These are phyloP conservation scores for Mormyrus iriodes DNA, from an alignment of 2,113 vertebrate species.

Conservation along the genomic window DNA sequence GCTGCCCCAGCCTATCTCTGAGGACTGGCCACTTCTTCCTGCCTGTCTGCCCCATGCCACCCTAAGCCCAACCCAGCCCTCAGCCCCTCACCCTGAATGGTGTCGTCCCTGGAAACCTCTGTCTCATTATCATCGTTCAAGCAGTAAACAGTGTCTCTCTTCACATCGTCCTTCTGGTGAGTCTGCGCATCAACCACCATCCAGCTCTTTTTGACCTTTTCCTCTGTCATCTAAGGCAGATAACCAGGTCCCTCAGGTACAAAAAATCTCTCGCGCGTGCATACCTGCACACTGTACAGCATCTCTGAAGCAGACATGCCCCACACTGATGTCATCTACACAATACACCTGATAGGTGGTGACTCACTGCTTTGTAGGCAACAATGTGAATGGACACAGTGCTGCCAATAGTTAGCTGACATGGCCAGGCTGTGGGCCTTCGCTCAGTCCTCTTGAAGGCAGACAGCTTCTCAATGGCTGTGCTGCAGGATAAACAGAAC, in stretches of 20 bases:
- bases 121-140: slow-evolving; percentile 92
- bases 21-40: too few relatives aligned
- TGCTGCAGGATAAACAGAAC: slow-evolving; percentile 53
- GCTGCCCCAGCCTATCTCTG: not conserved
- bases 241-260: not conserved
- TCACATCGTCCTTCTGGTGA: slow-evolving; percentile 70
- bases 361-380: slow-evolving; percentile 88
- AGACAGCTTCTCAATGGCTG: slow-evolving; percentile 74
- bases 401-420: slow-evolving; percentile 85
- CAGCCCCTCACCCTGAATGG: slow-evolving; percentile 76
- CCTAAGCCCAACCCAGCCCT: not conserved
- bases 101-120: slow-evolving; percentile 80
- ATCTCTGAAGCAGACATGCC: not conserved
- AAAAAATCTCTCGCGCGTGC: not conserved
- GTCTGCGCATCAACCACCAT: slow-evolving; percentile 76
- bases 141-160: slow-evolving; percentile 82
- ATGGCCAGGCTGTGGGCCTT: slow-evolving; percentile 72
- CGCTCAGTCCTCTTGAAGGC: slow-evolving; percentile 80
- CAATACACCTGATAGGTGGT: not conserved
- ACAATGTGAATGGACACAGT: slow-evolving; percentile 78
- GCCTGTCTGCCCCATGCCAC: not conserved
- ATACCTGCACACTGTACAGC: not conserved
- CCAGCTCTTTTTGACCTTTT: slow-evolving; percentile 80
- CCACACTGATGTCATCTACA: not conserved
- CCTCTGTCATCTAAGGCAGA: slow-evolving; percentile 70